phyloP scores from a whole-genome alignment of 2,113 vertebrate genomes.

The Castor canadensis region DNA sequence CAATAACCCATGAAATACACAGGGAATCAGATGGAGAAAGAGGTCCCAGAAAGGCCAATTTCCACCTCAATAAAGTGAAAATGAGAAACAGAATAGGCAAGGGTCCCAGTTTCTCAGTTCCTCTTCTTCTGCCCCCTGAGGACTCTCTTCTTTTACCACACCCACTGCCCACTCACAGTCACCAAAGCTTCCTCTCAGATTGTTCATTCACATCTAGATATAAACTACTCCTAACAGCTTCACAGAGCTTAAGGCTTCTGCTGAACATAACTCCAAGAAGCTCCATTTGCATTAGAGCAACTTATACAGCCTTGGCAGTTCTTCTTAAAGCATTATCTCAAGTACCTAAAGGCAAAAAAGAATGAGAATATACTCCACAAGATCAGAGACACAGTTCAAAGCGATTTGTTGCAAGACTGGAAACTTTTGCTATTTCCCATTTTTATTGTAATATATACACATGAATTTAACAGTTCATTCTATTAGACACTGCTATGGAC shows the following conservation, averaged over 20 bases:
- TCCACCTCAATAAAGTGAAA: neutral
- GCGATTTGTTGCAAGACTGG: neutral
- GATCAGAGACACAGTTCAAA: neutral
- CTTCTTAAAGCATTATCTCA: neutral
- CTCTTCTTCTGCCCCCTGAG: neutral
- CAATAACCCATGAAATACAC: neutral
- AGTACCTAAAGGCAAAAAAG: neutral
- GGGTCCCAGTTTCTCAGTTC: neutral
- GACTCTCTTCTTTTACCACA: neutral
- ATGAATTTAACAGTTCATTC: neutral
- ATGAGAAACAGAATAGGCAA: neutral
- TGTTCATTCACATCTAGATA: conserved; percentile 2
- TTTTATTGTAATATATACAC: neutral
- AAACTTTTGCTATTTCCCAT: neutral
- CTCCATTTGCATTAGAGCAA: neutral
- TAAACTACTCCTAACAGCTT: neutral
- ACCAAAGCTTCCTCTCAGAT: neutral
- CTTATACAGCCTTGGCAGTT: neutral
- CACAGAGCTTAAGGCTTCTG: neutral
- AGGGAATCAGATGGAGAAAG: neutral
- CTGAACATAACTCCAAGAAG: neutral
- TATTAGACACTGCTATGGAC: neutral
- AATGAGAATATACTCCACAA: neutral
- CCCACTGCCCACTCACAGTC: neutral
- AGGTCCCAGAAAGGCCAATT: neutral